Percentiles rank a stretch among this genome's conserved stretches.
Conservation (phyloP, 2,888 invertebrate genomes). For the Yponomeuta sedellus region DNA sequence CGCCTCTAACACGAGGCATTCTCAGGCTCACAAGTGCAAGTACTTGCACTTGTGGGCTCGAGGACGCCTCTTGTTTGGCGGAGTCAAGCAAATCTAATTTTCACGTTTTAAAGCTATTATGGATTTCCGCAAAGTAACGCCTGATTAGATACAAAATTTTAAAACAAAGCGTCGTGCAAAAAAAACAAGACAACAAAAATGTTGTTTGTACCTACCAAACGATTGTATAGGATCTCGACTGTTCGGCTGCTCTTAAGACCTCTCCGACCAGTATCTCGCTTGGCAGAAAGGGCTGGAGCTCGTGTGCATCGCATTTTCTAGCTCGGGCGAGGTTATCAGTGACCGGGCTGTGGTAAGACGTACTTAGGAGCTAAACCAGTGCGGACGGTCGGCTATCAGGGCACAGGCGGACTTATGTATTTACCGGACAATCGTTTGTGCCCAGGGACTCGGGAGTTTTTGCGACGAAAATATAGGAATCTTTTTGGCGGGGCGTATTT, state of each 20-base stretch:
- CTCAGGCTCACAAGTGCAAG: no score
- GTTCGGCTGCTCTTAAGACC: background rate
- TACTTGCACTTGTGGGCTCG: no score
- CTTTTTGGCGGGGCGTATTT: background rate
- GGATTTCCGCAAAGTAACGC: no score
- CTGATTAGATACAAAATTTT: no score
- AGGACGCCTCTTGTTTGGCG: no score
- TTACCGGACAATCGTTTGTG: background rate
- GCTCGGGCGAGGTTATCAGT: background rate
- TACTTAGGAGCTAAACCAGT: constrained; percentile 3
- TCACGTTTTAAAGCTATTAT: no score
- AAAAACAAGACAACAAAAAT: no score
- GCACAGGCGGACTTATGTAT: background rate
- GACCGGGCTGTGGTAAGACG: background rate
- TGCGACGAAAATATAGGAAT: background rate
- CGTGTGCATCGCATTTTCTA: background rate
- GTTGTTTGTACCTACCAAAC: no score
- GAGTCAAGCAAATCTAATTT: no score
- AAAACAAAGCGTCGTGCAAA: no score
- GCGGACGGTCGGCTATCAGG: background rate
- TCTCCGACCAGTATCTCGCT: background rate
- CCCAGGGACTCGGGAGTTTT: no score
- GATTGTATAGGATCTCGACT: background rate
- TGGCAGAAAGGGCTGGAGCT: background rate
- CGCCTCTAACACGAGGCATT: no score